Evolutionary conservation across 1,140 invertebrate species (phyloP).

Genomic region (Drosophila triauraria): DNA sequence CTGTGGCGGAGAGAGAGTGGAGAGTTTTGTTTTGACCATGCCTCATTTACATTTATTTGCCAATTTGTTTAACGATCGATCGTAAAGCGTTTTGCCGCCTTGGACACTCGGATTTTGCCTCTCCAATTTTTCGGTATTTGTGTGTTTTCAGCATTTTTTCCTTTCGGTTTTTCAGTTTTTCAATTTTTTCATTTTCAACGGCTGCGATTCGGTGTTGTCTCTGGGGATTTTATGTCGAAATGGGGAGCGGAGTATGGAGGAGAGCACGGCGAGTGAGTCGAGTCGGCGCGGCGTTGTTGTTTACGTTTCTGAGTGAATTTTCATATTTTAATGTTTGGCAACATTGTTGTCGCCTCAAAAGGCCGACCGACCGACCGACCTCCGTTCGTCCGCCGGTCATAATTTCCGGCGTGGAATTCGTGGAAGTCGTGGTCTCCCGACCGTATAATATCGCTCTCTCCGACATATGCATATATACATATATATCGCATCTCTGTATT

Average conservation of each 20-base stretch:
- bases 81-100: slow-evolving; percentile 68
- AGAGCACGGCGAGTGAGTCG: slow-evolving; percentile 3
- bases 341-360: slow-evolving; percentile 78
- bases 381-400: slow-evolving; percentile 66
- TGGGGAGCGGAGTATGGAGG: slow-evolving; percentile 25
- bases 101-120: slow-evolving; percentile 36
- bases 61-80: slow-evolving; percentile 83
- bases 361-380: slow-evolving; percentile 50
- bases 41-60: slow-evolving; percentile 81
- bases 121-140: background rate
- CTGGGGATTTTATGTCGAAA: slow-evolving; percentile 50
- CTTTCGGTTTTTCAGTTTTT: slow-evolving; percentile 24
- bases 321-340: slow-evolving; percentile 82
- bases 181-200: slow-evolving; percentile 33
- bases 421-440: slow-evolving; percentile 64
- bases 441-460: slow-evolving; percentile 53
- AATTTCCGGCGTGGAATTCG: slow-evolving; percentile 82
- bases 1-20: background rate
- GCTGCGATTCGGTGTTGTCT: slow-evolving; percentile 18
- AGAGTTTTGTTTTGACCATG: slow-evolving; percentile 70
- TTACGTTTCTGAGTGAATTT: slow-evolving; percentile 83
- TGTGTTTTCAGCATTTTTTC: background rate
- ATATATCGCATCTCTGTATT: background rate
- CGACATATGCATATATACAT: background rate
- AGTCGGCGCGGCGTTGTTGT: slow-evolving; percentile 43